A percentile compares a stretch with the other conserved stretches of the same genome.
Evolutionary conservation across 2,888 invertebrate species (phyloP).

Genomic region (Drepanosiphum platanoidis): DNA sequence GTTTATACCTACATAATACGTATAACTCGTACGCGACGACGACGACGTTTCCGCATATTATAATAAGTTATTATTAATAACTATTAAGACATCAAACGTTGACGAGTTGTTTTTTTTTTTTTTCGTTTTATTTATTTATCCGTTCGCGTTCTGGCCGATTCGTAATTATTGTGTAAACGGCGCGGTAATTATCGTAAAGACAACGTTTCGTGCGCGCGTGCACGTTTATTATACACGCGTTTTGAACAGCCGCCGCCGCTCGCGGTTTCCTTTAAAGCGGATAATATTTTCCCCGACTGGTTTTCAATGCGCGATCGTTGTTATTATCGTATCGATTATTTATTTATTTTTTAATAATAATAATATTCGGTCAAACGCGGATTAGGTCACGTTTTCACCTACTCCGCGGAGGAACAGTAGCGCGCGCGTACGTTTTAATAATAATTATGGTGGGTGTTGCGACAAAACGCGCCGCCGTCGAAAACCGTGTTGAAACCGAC

Average conservation of each 20-base stretch:
- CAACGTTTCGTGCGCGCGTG: background rate
- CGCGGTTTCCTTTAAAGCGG: conserved; percentile 6
- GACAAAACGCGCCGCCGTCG: background rate
- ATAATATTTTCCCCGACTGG: conserved; percentile 12
- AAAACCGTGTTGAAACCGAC: background rate
- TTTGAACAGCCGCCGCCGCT: too few relatives aligned
- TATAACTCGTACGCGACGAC: too few relatives aligned
- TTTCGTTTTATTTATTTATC: background rate
- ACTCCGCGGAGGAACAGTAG: background rate
- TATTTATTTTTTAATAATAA: background rate
- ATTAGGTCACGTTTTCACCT: background rate
- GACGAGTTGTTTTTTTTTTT: background rate
- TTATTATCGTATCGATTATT: background rate
- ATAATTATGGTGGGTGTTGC: background rate
- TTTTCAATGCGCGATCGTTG: background rate
- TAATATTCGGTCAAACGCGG: background rate
- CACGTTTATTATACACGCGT: background rate
- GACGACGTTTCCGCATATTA: background rate
- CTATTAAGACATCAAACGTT: background rate
- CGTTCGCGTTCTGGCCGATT: too few relatives aligned
- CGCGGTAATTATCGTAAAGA: background rate
- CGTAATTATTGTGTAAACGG: background rate
- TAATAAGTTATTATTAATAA: too few relatives aligned
- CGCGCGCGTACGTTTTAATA: too few relatives aligned
- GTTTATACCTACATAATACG: too few relatives aligned